A percentile compares a stretch with the other conserved stretches of the same genome.
These are phyloP conservation scores for Aurelia sp. DNA, from an alignment of 30 jellyfish, hydroid and myxozoan genomes.

Conservation along the genomic window DNA sequence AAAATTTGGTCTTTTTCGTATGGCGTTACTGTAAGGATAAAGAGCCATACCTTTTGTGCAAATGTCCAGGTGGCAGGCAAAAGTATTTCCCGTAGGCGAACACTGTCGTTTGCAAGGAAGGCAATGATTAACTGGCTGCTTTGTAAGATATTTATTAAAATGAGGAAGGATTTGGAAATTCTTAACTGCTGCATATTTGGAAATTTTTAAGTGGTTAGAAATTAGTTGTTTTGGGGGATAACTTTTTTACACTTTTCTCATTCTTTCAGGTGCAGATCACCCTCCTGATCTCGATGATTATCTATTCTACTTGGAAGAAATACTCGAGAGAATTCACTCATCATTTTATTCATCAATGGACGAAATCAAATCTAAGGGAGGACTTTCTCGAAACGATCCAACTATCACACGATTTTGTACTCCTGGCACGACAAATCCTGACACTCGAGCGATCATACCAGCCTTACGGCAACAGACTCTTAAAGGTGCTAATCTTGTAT, in stretches of 20 bases:
- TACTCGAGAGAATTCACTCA: constrained; percentile 85
- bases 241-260: not conserved
- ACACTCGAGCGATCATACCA: constrained; percentile 83
- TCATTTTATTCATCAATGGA: constrained; percentile 92
- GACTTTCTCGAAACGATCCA: constrained; percentile 81
- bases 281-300: constrained; percentile 91
- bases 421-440: constrained; percentile 88
- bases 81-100: too few relatives aligned
- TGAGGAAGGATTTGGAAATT: too few relatives aligned
- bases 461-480: constrained; percentile 86
- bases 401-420: constrained; percentile 82
- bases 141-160: too few relatives aligned
- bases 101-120: too few relatives aligned
- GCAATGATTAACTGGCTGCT: too few relatives aligned
- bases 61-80: too few relatives aligned
- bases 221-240: too few relatives aligned
- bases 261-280: constrained; percentile 37
- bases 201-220: too few relatives aligned
- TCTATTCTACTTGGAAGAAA: constrained; percentile 89
- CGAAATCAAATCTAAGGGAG: constrained; percentile 88
- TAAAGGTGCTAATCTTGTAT: constrained; percentile 85
- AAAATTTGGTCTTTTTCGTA: too few relatives aligned
- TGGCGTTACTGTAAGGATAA: too few relatives aligned
- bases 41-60: too few relatives aligned
- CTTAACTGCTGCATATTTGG: too few relatives aligned